A percentile compares a stretch with the other conserved stretches of the same genome.
These are phyloP conservation scores for Nyctalus aviator DNA, from an alignment of 2,797 vertebrate genomes.

Conservation along the genomic window DNA sequence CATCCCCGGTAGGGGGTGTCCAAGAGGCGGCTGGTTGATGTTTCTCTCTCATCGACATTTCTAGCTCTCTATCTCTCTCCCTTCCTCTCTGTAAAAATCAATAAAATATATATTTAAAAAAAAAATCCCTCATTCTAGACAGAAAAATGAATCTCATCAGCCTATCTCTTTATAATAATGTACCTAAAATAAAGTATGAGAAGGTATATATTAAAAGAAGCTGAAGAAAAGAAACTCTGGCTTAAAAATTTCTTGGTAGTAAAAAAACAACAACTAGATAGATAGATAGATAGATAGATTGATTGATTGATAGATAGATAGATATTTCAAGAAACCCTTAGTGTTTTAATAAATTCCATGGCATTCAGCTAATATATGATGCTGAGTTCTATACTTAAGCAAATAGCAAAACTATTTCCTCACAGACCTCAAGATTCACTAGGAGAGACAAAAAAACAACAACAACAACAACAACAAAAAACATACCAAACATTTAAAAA, in stretches of 20 bases:
- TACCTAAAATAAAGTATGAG: neutral
- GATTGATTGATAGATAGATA: neutral
- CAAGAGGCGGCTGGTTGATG: too few species aligned
- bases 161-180: neutral
- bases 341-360: neutral
- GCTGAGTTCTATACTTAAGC: neutral
- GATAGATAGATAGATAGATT: neutral
- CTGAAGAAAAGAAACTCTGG: neutral
- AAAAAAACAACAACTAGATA: neutral
- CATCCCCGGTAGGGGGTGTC: too few species aligned
- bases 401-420: neutral
- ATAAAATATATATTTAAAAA: too few species aligned
- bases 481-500: neutral
- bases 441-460: neutral
- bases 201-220: neutral
- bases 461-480: neutral
- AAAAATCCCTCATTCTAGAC: neutral
- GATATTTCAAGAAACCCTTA: neutral
- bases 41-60: too few species aligned
- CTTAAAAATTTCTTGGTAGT: neutral
- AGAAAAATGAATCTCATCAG: neutral
- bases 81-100: too few species aligned
- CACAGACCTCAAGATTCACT: neutral
- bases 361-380: neutral
- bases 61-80: too few species aligned